Evolutionary conservation across 2,797 vertebrate species (phyloP).

Genomic region (Silurus lanzhouensis): DNA sequence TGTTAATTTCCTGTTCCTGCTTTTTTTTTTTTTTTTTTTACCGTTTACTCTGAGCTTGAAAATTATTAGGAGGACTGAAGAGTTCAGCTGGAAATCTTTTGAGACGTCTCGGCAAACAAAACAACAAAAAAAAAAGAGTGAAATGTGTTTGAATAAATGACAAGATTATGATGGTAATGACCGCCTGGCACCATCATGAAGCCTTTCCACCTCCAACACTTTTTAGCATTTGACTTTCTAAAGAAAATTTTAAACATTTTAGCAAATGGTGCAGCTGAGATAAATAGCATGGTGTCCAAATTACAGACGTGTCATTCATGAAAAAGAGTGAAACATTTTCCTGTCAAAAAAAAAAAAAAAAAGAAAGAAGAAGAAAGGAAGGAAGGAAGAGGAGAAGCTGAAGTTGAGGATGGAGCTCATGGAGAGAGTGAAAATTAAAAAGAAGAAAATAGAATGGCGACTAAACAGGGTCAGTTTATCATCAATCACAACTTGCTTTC

Average conservation of each 20-base stretch:
- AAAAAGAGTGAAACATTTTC: not conserved
- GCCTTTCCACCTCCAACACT: constrained; percentile 34
- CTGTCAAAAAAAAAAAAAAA: not conserved
- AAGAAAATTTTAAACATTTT: constrained; percentile 22
- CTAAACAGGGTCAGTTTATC: too few relatives aligned
- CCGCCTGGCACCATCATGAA: not conserved
- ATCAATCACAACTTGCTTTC: not conserved
- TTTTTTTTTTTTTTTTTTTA: too few relatives aligned
- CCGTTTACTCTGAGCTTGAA: not conserved
- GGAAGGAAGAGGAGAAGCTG: not conserved
- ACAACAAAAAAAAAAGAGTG: not conserved
- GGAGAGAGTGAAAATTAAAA: not conserved
- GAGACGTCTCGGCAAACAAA: not conserved
- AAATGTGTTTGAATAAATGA: constrained; percentile 19
- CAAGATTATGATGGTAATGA: constrained; percentile 13
- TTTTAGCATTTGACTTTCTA: constrained; percentile 17
- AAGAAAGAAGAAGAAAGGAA: not conserved
- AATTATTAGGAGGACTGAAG: not conserved
- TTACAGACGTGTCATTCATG: constrained; percentile 25
- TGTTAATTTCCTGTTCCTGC: constrained; percentile 5
- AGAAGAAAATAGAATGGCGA: too few relatives aligned
- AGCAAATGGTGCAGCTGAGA: not conserved
- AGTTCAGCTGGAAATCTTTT: not conserved
- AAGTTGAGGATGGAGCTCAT: not conserved
- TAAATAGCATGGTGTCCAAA: constrained; percentile 21